Base-by-base conservation (phyloP, 2,797 vertebrate species). In the Oreochromis mossambicus region DNA sequence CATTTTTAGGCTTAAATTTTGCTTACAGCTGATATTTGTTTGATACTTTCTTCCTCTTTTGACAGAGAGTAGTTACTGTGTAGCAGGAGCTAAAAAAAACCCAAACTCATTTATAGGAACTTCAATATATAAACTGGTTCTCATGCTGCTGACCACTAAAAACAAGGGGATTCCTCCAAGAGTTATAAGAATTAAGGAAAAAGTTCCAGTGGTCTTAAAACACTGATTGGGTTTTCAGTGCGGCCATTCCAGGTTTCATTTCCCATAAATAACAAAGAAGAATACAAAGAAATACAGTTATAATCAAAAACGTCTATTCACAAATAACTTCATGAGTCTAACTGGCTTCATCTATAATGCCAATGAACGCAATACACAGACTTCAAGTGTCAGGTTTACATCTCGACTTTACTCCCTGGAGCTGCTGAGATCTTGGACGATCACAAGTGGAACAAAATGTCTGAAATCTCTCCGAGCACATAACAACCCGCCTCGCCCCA, bases 91-190 rank as follows among this genome's bases (percentile, higher is more conserved):
- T 46, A 17, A 17, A 48, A 24, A 38, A 41, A 36, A 4, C 0
- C 8, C 2, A 5, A 48, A 32, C 24, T n/a, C 9, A 0, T 15
- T 24, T 43, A 0, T 15, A 15, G 38, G 38, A 41, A 68, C 34
- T 41, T 41, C 1, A 21, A 2, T 38, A 29, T 19, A 12, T 15
- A 12, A 32, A 46, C 15, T 7, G 10, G 43, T 73, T 73, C 41
- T 29, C 10, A 3, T 73, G 24, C 1, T 48, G 24, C 24, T 48
- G 41, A 73, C 68, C 41, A 73, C 24, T 24, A 21, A 66, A 10
- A 70, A 10, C 7, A 9, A 11, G 5, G 41, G 43, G 24, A 73
- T 73, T 73, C 68, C 41, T 48, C 41, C 21, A 19, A 46, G 41
- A 73, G 41, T 73, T 48, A 2, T 29, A 29, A 32, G 24, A 48